These are phyloP conservation scores for Acipenser ruthenus DNA, from an alignment of 2,797 vertebrate genomes.

Conservation along the genomic window DNA sequence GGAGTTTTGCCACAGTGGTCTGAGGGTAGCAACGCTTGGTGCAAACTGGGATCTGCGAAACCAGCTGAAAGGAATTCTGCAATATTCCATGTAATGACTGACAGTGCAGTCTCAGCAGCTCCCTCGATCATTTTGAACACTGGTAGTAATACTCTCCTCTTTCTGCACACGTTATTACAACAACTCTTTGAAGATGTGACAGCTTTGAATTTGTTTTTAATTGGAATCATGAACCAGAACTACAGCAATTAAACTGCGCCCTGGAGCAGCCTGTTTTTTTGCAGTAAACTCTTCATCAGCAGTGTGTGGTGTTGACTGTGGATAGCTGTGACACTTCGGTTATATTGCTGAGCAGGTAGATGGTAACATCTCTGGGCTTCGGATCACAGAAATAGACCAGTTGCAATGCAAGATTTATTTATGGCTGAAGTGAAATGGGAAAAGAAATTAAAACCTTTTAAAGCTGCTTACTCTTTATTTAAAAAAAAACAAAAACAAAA, in stretches of 20 bases:
- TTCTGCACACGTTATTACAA: constrained; percentile 28
- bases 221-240: constrained; percentile 28
- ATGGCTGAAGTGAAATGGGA: no score
- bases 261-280: constrained; percentile 26
- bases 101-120: constrained; percentile 23
- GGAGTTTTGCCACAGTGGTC: no score
- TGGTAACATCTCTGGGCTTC: constrained; percentile 30
- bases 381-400: constrained; percentile 24
- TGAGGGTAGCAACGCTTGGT: no score
- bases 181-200: constrained; percentile 22
- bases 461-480: neutral
- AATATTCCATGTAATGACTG: constrained; percentile 17
- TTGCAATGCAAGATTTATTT: constrained; percentile 22
- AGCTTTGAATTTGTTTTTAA: constrained; percentile 28
- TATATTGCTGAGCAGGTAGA: neutral
- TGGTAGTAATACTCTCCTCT: constrained; percentile 19
- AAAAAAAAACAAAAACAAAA: neutral
- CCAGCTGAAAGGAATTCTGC: constrained; percentile 30
- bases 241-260: constrained; percentile 31
- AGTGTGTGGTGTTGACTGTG: constrained; percentile 30
- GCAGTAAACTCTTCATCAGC: constrained; percentile 20
- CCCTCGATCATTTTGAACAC: constrained; percentile 20
- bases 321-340: constrained; percentile 23
- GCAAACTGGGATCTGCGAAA: constrained; percentile 4
- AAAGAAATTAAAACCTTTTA: constrained; percentile 21